Evolutionary conservation across 2,888 invertebrate genomes (phyloP).

Genomic region (Deroplatys truncata): DNA sequence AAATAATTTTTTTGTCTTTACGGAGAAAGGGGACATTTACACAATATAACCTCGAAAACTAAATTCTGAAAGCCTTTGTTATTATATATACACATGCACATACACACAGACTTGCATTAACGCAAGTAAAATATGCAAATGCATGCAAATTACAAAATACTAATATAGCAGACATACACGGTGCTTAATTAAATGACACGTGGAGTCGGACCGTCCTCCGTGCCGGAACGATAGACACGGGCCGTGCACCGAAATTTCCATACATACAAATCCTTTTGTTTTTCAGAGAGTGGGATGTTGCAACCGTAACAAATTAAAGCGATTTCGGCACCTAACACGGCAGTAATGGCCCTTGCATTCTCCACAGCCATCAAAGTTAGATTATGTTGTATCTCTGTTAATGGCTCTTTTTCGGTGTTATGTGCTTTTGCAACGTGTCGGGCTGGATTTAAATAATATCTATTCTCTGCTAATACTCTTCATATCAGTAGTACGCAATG

Average conservation of each 20-base stretch:
- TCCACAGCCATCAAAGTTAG: background rate
- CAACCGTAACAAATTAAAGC: background rate
- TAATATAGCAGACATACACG: background rate
- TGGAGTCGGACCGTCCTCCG: background rate
- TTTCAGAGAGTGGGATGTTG: background rate
- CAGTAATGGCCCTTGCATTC: background rate
- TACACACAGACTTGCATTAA: background rate
- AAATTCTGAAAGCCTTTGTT: background rate
- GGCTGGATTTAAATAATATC: background rate
- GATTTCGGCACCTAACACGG: background rate
- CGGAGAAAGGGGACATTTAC: background rate
- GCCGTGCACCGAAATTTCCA: background rate
- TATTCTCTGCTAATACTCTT: background rate
- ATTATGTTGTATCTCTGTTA: background rate
- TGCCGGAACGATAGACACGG: background rate
- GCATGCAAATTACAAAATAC: background rate
- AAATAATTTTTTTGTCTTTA: background rate
- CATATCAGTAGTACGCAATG: background rate
- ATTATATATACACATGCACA: background rate
- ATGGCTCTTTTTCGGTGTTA: background rate
- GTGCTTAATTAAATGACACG: background rate
- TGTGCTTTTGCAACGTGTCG: background rate
- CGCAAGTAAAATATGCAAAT: constrained; percentile 8
- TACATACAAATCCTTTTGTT: background rate
- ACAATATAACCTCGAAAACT: background rate